These are phyloP conservation scores for Rhea americana DNA, from an alignment of 2,113 vertebrate genomes.

Conservation along the genomic window DNA sequence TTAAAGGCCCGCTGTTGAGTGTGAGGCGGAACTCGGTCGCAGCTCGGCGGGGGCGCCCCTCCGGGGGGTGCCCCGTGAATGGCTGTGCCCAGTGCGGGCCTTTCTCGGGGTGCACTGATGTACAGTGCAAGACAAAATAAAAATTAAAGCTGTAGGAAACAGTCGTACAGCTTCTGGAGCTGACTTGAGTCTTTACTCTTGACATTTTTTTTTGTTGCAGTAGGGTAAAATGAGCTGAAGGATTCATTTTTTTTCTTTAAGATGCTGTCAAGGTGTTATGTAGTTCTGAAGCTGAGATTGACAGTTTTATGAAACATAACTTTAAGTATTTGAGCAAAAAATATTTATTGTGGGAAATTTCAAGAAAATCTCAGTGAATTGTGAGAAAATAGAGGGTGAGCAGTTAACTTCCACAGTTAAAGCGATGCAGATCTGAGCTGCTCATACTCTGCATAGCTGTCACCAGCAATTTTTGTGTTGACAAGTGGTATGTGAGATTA, in stretches of 20 bases:
- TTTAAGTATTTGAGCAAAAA: background rate
- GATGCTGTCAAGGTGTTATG: background rate
- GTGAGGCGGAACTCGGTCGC: too few species aligned
- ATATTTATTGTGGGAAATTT: fast-evolving
- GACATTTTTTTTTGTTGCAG: background rate
- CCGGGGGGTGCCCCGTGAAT: background rate
- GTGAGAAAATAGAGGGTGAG: too few species aligned
- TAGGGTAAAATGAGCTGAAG: fast-evolving
- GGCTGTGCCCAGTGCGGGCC: background rate
- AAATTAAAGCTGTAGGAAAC: background rate
- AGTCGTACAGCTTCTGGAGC: background rate
- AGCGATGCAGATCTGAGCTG: background rate
- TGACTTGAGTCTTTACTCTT: fast-evolving
- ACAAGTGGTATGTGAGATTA: background rate
- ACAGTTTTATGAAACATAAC: fast-evolving
- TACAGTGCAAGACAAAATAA: background rate
- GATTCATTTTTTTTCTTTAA: fast-evolving
- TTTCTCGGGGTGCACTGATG: background rate
- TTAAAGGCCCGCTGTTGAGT: background rate
- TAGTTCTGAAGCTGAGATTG: background rate
- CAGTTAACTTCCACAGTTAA: background rate
- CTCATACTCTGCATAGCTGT: fast-evolving
- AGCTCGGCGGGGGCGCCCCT: too few species aligned
- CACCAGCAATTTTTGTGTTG: background rate
- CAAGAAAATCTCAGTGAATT: background rate